A percentile compares a stretch with the other conserved stretches of the same genome.
Evolutionary conservation across 2,888 invertebrate species (phyloP).

Genomic region (Nycteola revayana): DNA sequence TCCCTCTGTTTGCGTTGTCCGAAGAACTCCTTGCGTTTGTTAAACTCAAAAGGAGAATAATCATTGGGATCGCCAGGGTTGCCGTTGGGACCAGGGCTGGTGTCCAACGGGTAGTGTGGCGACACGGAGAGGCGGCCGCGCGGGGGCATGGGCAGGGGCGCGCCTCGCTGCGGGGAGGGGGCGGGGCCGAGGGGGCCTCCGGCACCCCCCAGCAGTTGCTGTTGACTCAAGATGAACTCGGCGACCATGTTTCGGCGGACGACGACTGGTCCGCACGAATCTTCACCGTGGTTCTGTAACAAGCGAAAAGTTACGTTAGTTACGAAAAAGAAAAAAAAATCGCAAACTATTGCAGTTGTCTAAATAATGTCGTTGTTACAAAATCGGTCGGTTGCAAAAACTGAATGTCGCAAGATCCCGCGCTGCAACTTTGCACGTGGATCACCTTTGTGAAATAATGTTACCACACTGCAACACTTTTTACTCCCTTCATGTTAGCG

Average conservation of each 20-base stretch:
- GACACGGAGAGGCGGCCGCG: slow-evolving; percentile 67
- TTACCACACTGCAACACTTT: slow-evolving; percentile 64
- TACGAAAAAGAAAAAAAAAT: slow-evolving; percentile 44
- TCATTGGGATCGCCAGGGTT: slow-evolving; percentile 55
- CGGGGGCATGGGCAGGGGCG: slow-evolving; percentile 60
- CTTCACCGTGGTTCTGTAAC: slow-evolving; percentile 75
- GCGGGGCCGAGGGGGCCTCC: slow-evolving; percentile 66
- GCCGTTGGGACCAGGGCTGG: slow-evolving; percentile 49
- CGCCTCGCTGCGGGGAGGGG: slow-evolving; percentile 57
- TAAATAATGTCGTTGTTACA: slow-evolving; percentile 57
- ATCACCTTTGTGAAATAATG: slow-evolving; percentile 64
- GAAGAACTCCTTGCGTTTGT: slow-evolving; percentile 91
- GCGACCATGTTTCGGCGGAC: slow-evolving; percentile 92
- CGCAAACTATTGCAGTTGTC: slow-evolving; percentile 46
- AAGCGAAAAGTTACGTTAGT: slow-evolving; percentile 60
- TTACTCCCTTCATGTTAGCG: slow-evolving; percentile 64
- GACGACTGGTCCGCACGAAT: slow-evolving; percentile 72
- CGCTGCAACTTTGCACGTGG: slow-evolving; percentile 63
- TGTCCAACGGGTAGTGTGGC: slow-evolving; percentile 77
- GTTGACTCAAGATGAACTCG: slow-evolving; percentile 91
- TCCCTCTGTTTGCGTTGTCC: slow-evolving; percentile 96
- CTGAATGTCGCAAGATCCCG: slow-evolving; percentile 62
- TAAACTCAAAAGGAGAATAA: slow-evolving; percentile 81
- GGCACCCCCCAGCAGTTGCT: slow-evolving; percentile 68
- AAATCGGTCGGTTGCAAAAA: slow-evolving; percentile 63